Evolutionary conservation across 64 coral and sea anemone species (phyloP).

Genomic region (Stichodactyla helianthus): DNA sequence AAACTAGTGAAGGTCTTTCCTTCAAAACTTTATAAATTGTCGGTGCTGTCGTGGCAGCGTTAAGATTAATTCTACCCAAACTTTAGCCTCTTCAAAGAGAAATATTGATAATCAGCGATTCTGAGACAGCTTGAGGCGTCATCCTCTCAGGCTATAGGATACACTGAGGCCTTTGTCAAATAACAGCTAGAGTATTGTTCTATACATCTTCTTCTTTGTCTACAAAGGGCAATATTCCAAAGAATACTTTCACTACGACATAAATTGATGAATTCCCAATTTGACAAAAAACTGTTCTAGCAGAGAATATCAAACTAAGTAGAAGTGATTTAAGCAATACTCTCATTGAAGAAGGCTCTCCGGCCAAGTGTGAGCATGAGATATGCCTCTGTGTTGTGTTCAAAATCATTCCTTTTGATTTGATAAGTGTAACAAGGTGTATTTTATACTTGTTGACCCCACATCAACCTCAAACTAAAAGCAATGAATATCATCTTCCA

Average conservation of each 20-base stretch:
- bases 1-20: background rate
- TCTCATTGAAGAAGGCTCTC: background rate
- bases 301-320: background rate
- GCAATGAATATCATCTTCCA: background rate
- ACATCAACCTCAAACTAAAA: constrained; percentile 1
- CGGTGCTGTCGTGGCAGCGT: background rate
- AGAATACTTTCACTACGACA: background rate
- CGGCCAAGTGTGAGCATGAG: background rate
- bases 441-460: constrained; percentile 12
- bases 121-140: constrained; percentile 13
- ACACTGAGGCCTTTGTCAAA: constrained; percentile 9
- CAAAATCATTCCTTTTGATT: constrained; percentile 13
- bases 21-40: background rate
- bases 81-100: constrained; percentile 9
- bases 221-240: constrained; percentile 7
- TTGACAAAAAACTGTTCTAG: background rate
- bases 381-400: background rate
- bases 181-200: background rate
- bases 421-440: constrained; percentile 23
- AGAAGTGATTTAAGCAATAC: background rate
- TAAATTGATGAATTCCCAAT: background rate
- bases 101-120: constrained; percentile 19
- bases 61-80: constrained; percentile 1
- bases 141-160: constrained; percentile 14
- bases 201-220: background rate